Evolutionary conservation across 2,888 invertebrate genomes (phyloP).

Genomic region (Nezara viridula): DNA sequence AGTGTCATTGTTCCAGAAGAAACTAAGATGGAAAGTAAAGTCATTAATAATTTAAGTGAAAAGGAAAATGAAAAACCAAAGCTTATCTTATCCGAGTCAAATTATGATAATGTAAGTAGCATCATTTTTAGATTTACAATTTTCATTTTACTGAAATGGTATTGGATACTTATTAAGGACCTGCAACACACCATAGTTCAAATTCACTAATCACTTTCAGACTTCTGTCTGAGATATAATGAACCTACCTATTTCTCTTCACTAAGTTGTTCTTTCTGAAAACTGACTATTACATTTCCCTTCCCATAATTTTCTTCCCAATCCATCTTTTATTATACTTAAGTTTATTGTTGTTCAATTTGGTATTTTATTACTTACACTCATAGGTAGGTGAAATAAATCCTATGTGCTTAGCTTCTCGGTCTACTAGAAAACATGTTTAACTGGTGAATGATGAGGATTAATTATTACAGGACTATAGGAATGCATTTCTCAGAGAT

Average conservation of each 20-base stretch:
- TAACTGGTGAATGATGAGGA: no score
- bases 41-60: background rate
- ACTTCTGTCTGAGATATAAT: background rate
- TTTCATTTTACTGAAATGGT: background rate
- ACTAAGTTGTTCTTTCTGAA: background rate
- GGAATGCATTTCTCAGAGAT: no score
- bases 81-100: conserved; percentile 5
- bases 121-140: background rate
- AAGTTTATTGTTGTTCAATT: background rate
- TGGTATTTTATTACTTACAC: background rate
- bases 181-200: background rate
- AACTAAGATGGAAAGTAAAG: background rate
- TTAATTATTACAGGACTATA: no score
- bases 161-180: background rate
- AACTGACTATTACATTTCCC: background rate
- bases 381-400: background rate
- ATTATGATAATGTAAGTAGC: conserved; percentile 36
- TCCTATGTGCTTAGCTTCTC: no score
- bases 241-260: no score
- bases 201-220: background rate
- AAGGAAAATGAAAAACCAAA: conserved; percentile 14
- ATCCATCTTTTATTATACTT: background rate
- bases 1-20: background rate
- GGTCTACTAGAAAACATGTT: no score
- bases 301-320: no score